Evolutionary conservation across 2,113 vertebrate genomes (phyloP), one percentile per base, ranked within the genome.

Genomic region (Chunga burmeisteri): DNA sequence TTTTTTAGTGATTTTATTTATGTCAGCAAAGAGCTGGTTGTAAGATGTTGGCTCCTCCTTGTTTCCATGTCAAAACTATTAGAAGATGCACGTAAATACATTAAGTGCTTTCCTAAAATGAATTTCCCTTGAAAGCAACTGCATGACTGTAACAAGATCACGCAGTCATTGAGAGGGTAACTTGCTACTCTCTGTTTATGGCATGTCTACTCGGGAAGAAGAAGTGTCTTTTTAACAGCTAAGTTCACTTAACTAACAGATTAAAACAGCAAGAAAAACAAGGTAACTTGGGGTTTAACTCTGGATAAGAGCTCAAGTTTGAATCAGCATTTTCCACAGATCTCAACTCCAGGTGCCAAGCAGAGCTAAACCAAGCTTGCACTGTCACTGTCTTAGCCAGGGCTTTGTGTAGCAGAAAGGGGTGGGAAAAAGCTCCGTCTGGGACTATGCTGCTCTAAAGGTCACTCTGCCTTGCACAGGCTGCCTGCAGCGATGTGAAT

Each of bases 281-380:
- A 86, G 59, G 72, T 30, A 88, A 50, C 32, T 58, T 78, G 59
- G 50, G 18, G 10, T 83, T 72, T 83, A 53, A 71, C 47, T 73
- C 46, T 58, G 59, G 22, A 42, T 83, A 81, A 75, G 26, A 94
- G 71, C 79, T 93, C 0, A 0, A 86, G 55, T 85, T 80, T 67
- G 68, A 75, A 85, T 44, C 7, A 2, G 67, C 74, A 36, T 79
- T 82, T 85, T 90, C 86, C 44, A 49, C 29, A 36, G 71, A 66
- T 82, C 47, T 75, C 53, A 68, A 3, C 40, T 82, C 34, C 71
- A 85, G 71, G 71, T 94, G 94, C 67, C 75, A 83, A 70, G 50
- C 46, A 83, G 85, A 96, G 90, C 59, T 94, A 93, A 96, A 83
- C 55, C 94, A 95, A 89, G 85, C 53, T 91, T 68, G 23, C 62